A percentile compares a stretch with the other conserved stretches of the same genome.
These are phyloP conservation scores for Cosmorhoe ocellata DNA, from an alignment of 2,888 invertebrate species.

Conservation along the genomic window DNA sequence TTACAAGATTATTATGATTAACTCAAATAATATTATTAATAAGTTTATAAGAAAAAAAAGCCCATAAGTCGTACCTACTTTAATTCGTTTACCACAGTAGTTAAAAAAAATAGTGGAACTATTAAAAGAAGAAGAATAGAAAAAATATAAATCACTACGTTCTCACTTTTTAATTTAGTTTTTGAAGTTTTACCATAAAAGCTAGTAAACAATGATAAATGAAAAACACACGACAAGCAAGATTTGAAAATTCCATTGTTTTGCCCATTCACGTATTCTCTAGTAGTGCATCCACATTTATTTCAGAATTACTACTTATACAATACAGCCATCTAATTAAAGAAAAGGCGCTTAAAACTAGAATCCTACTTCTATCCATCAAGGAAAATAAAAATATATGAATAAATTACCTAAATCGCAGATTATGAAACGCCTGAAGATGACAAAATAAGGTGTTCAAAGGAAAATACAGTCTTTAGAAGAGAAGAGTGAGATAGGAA, in stretches of 20 bases:
- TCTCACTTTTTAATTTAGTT: no score
- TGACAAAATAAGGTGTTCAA: not conserved
- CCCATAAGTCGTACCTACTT: no score
- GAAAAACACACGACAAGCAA: no score
- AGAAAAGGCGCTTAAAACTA: conserved; percentile 61
- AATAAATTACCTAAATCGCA: conserved; percentile 41
- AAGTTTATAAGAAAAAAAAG: no score
- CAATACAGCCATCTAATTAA: conserved; percentile 60
- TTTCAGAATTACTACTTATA: conserved; percentile 53
- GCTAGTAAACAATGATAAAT: no score
- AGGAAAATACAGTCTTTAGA: not conserved
- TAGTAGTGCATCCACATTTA: conserved; percentile 72
- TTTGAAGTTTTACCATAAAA: no score
- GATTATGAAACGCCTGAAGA: conserved; percentile 29
- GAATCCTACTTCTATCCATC: conserved; percentile 48
- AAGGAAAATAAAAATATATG: conserved; percentile 33
- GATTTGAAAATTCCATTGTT: conserved; percentile 24
- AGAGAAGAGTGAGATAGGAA: conserved; percentile 12
- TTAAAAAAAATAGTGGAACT: no score
- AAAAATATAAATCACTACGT: no score
- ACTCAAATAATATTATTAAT: no score
- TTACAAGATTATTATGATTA: no score
- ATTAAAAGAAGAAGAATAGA: no score
- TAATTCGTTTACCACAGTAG: no score
- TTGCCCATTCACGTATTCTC: conserved; percentile 40